A percentile compares a stretch with the other conserved stretches of the same genome.
Evolutionary conservation across 2,888 invertebrate species (phyloP).

Genomic region (Sminthurinus aureus): DNA sequence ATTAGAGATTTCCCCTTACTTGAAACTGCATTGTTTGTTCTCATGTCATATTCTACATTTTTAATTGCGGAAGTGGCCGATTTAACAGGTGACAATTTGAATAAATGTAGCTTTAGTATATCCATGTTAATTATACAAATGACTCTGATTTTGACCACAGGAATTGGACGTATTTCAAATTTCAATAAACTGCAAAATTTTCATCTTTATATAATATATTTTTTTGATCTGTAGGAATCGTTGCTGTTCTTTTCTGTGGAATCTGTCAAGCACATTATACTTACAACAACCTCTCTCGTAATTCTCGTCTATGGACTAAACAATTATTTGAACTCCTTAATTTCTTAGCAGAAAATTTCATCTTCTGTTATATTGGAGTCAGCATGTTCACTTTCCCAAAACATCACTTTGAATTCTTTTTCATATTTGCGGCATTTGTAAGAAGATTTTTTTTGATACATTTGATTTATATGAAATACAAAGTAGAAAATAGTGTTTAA

Average conservation of each 20-base stretch:
- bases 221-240: slow-evolving; percentile 74
- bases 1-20: slow-evolving; percentile 92
- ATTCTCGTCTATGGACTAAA: slow-evolving; percentile 86
- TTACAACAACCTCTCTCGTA: slow-evolving; percentile 91
- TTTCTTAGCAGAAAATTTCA: slow-evolving; percentile 97
- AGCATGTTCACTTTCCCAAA: slow-evolving; percentile 98
- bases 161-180: no score
- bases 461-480: background rate
- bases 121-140: slow-evolving; percentile 95
- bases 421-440: slow-evolving; percentile 94
- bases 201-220: background rate
- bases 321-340: slow-evolving; percentile 92
- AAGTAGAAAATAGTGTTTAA: background rate
- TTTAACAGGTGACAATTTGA: slow-evolving; percentile 77
- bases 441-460: slow-evolving; percentile 64
- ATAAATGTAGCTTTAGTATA: slow-evolving; percentile 37
- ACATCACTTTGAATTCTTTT: slow-evolving; percentile 90
- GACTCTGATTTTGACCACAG: slow-evolving; percentile 98
- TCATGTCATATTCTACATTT: slow-evolving; percentile 98
- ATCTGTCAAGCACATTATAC: slow-evolving; percentile 99
- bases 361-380: slow-evolving; percentile 98
- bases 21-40: slow-evolving; percentile 94
- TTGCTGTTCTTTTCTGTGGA: slow-evolving; percentile 96
- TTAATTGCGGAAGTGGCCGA: slow-evolving; percentile 95
- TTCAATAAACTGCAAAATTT: no score